Base-by-base conservation (phyloP, 2,797 vertebrate genomes). In the Syndactyla subalaris region DNA sequence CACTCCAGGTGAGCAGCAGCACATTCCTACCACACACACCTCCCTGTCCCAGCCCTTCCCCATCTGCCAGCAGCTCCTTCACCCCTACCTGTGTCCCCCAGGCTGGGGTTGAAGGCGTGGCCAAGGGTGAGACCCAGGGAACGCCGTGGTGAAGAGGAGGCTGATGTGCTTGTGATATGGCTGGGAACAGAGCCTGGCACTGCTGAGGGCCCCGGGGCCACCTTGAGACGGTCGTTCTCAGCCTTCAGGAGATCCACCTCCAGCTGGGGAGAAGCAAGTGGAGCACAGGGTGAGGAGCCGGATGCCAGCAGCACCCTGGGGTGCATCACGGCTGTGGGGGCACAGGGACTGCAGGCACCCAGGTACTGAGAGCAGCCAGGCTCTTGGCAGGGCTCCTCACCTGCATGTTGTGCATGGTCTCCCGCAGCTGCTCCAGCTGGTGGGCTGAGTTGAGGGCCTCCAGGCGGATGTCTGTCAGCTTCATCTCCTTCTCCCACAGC, bases 351-450 rank as follows among this genome's bases (percentile, higher is more conserved):
- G 21, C 6, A 20, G 46, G 22, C 67, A 41, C 20, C 6, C 17
- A 14, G 34, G 14, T 14, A 7, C 34, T 48, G 30, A 36, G 38
- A 70, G 67, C 63, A 45, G 65, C 5, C 1, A 0, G 29, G 45
- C 61, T 61, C 11, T 38, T n/a, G 38, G 68, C 30, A 49, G 14
- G 1, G 7, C 6, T 17, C 11, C 95, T 58, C 36, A 99, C 99
- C 98, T 99, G 99, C 99, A 99, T 99, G 93, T 97, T 99, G 97
- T 99, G 99, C 99, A 99, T 99, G 68, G 99, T 98, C 75, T 99
- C 99, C 78, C 98, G 95, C 36, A 99, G 98, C 96, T 99, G 99
- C 96, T 99, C 99, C 63, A 99, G 98, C 94, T 99, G 99, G 92
- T 99, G 99, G 67, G 99, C 99, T 0, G 99, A 99, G 97, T 98